A percentile compares a stretch with the other conserved stretches of the same genome.
Conservation (phyloP, 1,140 invertebrate species). For the Samia ricini region DNA sequence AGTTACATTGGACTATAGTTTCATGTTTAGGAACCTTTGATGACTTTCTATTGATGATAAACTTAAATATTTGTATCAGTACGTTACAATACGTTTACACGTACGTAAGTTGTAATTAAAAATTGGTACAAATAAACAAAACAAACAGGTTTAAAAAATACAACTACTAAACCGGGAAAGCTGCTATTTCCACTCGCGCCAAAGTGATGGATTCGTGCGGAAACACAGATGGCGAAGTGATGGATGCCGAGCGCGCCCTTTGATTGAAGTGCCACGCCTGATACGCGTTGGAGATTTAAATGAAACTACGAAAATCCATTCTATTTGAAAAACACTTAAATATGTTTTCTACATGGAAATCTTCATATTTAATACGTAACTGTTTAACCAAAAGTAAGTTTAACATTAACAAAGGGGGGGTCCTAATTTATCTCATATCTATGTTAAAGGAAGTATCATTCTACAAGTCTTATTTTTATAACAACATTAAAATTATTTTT, state of each 20-base stretch:
- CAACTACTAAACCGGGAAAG: background rate
- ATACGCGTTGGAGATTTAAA: constrained; percentile 1
- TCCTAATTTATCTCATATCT: too few species aligned
- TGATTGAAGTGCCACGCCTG: constrained; percentile 3
- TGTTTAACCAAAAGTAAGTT: too few species aligned
- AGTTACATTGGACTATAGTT: too few species aligned
- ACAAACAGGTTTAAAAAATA: background rate
- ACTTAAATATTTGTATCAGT: too few species aligned
- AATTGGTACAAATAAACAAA: background rate
- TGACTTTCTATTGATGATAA: too few species aligned
- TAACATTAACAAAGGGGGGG: too few species aligned
- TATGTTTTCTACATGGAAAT: background rate
- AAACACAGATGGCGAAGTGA: background rate
- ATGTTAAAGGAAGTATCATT: too few species aligned
- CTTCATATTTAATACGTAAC: background rate
- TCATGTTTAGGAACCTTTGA: too few species aligned
- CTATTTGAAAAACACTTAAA: background rate
- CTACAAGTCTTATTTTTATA: too few species aligned
- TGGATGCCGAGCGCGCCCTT: constrained; percentile 8
- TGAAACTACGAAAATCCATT: background rate
- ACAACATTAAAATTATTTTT: too few species aligned
- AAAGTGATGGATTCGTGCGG: constrained; percentile 4
- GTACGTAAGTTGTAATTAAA: too few species aligned
- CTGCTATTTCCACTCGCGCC: background rate
- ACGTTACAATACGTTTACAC: too few species aligned